Conservation (phyloP, 2,113 vertebrate genomes). For the Nothocercus julius region DNA sequence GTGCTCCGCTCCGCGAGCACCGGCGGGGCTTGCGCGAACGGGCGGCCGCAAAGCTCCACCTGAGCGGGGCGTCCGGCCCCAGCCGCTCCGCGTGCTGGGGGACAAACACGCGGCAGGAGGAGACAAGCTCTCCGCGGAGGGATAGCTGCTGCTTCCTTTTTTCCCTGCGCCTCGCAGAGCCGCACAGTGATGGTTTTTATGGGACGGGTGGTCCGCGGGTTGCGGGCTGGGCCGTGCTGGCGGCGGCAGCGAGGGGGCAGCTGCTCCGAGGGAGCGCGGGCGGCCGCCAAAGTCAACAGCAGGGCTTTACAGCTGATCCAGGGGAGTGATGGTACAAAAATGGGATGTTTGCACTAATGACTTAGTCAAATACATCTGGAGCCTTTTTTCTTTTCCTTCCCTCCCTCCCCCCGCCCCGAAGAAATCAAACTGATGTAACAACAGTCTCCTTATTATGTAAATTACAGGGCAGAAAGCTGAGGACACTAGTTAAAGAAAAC, state of each 20-base stretch:
- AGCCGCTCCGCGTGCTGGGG: not conserved
- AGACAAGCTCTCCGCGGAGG: constrained; percentile 34
- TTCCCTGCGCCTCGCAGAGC: not conserved
- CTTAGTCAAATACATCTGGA: constrained; percentile 68
- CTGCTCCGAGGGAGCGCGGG: constrained; percentile 50
- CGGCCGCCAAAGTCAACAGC: constrained; percentile 63
- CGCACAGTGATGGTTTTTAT: constrained; percentile 59
- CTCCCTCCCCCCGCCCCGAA: not conserved
- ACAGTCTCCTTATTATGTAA: constrained; percentile 68
- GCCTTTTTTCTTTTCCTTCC: not conserved
- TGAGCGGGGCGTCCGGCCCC: not conserved
- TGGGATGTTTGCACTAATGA: constrained; percentile 55
- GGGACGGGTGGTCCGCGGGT: not conserved
- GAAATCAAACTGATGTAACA: constrained; percentile 56
- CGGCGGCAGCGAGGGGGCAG: constrained; percentile 15
- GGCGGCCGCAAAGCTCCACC: not conserved
- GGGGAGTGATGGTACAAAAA: constrained; percentile 46
- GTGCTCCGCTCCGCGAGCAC: not conserved
- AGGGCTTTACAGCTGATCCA: constrained; percentile 33
- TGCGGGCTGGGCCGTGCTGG: not conserved
- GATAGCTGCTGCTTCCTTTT: not conserved
- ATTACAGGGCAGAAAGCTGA: constrained; percentile 35
- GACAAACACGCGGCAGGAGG: constrained; percentile 32
- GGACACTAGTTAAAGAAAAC: constrained; percentile 38
- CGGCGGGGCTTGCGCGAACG: not conserved